These are phyloP conservation scores for Pycnonotus jocosus DNA, from an alignment of 2,113 vertebrate species.

Conservation along the genomic window DNA sequence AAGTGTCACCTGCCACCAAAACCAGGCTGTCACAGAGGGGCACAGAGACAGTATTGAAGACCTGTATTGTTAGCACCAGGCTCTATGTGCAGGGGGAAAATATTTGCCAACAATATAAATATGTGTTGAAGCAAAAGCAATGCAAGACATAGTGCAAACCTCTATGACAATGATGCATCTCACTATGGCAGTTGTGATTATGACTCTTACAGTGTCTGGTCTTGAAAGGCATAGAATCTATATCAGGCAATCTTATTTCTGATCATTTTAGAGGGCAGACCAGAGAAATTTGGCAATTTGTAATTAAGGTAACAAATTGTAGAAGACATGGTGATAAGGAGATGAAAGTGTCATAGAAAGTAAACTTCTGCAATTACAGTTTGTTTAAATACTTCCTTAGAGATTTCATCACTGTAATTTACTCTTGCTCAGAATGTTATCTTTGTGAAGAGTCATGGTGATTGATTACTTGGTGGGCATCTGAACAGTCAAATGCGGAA, in stretches of 20 bases:
- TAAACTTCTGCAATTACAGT: background rate
- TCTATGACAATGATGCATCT: background rate
- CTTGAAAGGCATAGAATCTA: background rate
- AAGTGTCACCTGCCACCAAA: background rate
- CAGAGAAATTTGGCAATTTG: background rate
- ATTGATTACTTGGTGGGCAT: background rate
- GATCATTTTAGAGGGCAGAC: background rate
- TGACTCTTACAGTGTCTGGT: background rate
- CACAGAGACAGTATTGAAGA: background rate
- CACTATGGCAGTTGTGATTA: background rate
- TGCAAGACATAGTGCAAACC: background rate
- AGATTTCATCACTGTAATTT: conserved; percentile 20
- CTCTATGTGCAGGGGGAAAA: background rate
- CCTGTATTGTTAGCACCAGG: background rate
- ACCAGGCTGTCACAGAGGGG: background rate
- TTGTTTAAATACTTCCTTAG: conserved; percentile 23
- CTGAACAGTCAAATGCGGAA: background rate
- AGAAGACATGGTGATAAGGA: background rate
- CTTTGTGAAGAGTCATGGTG: background rate
- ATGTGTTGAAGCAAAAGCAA: background rate
- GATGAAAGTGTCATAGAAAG: background rate
- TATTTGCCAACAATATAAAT: background rate
- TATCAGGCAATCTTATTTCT: background rate
- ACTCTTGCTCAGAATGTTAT: background rate
- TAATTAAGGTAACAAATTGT: background rate